phyloP scores from a whole-genome alignment of 2,888 invertebrate species.

The Petrophora chlorosata region DNA sequence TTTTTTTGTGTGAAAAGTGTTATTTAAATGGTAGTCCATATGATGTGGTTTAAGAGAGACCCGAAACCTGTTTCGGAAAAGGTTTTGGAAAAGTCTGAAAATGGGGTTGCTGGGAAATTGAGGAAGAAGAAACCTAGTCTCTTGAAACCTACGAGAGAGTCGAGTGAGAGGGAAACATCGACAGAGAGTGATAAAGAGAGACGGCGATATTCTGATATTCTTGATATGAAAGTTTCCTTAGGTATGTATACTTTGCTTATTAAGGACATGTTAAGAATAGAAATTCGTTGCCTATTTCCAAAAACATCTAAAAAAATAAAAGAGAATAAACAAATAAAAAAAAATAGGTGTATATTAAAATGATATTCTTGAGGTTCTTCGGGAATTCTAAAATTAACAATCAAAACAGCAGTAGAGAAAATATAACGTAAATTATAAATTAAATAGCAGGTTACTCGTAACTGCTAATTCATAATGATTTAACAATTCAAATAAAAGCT shows the following conservation, averaged over 20 bases:
- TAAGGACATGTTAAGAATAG: not conserved
- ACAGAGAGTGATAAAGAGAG: constrained; percentile 77
- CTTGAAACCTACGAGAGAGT: constrained; percentile 72
- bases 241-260: constrained; percentile 52
- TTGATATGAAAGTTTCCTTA: constrained; percentile 73
- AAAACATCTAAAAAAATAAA: not conserved
- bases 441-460: too few species aligned
- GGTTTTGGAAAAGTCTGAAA: constrained; percentile 50
- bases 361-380: too few species aligned
- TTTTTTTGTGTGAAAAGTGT: constrained; percentile 16
- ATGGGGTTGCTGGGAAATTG: constrained; percentile 66
- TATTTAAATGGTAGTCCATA: constrained; percentile 43
- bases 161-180: constrained; percentile 76
- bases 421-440: too few species aligned
- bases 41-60: constrained; percentile 81
- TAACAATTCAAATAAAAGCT: too few species aligned
- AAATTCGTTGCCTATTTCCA: constrained; percentile 47
- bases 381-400: too few species aligned
- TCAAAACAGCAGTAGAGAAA: too few species aligned
- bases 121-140: constrained; percentile 71
- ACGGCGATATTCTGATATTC: constrained; percentile 74
- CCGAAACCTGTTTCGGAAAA: constrained; percentile 69
- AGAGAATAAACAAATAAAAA: too few species aligned
- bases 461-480: too few species aligned
- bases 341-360: too few species aligned